phyloP scores from a whole-genome alignment of 2,797 vertebrate genomes.

The Sebastes oblongus region DNA sequence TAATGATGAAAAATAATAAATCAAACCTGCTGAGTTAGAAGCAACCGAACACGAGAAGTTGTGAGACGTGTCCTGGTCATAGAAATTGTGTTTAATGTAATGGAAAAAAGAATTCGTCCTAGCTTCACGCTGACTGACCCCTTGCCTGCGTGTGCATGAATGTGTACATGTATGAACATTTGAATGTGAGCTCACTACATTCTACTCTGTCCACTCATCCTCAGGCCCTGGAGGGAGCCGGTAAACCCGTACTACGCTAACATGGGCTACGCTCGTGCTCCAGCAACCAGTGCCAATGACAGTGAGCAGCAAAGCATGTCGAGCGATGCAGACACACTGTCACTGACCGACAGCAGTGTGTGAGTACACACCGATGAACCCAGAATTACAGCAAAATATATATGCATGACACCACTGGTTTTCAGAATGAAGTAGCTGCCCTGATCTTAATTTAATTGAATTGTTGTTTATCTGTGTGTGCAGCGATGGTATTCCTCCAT shows the following conservation, averaged over 20 bases:
- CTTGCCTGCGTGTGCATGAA: neutral
- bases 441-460: neutral
- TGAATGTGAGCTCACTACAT: neutral
- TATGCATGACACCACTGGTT: neutral
- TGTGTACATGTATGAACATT: neutral
- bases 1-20: neutral
- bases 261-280: constrained; percentile 91
- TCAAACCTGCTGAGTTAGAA: neutral
- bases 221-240: constrained; percentile 88
- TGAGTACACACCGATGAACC: constrained; percentile 74
- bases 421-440: neutral
- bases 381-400: neutral
- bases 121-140: neutral
- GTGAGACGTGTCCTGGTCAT: neutral
- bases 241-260: constrained; percentile 94
- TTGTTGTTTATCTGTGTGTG: constrained; percentile 1
- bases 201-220: neutral
- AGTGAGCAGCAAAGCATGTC: constrained; percentile 99
- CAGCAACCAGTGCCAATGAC: constrained; percentile 94
- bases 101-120: neutral
- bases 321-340: constrained; percentile 94
- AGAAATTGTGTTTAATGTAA: neutral
- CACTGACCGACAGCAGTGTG: constrained; percentile 96
- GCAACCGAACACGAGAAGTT: neutral
- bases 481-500: constrained; percentile 94